Evolutionary conservation across 2,797 vertebrate species (phyloP), one percentile per base, ranked within the genome.

Genomic region (Sternotherus odoratus): DNA sequence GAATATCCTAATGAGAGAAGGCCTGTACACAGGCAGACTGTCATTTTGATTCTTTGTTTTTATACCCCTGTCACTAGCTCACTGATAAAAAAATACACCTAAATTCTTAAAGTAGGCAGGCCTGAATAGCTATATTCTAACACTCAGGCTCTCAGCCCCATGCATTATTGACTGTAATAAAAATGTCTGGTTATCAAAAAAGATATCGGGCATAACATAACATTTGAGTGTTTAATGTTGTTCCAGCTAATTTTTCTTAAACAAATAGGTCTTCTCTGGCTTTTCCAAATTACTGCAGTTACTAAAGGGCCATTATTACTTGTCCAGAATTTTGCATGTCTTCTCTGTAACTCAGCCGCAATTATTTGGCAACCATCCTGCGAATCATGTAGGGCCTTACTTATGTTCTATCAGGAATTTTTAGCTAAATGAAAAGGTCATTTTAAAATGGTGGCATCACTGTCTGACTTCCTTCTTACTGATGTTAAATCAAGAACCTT

Each of bases 401-500:
- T 83, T 53, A 19, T 6, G 72, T 11, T 51, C 0, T 26, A 10
- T 66, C 56, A 77, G 30, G 33, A 85, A 89, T 46, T 1, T 0
- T 63, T 0, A 0, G 36, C 36, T 21, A 54, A 51, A 43, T 12
- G 19, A 19, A 2, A 33, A 56, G 43, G 33, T 43, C 19, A 54
- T 5, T 36, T 7, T 66, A 11, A 51, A 57, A 83, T 57, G 48
- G 17, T 30, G 12, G 48, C 6, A 8, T 74, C 48, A 1, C 12
- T 75, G 33, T 30, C 8, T 30, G 13, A 30, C 12, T 85, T 77
- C 26, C 3, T 2, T 28, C 6, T 77, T 43, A 43, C 21, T 75
- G 0, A 0, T 43, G 21, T 28, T 36, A 69, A 66, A 9, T n/a
- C 43, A 49, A 19, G 9, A 49, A 2, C 13, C 79, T 79, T 82